phyloP scores from a whole-genome alignment of 2,797 vertebrate genomes.

The Lithobates sylvaticus region DNA sequence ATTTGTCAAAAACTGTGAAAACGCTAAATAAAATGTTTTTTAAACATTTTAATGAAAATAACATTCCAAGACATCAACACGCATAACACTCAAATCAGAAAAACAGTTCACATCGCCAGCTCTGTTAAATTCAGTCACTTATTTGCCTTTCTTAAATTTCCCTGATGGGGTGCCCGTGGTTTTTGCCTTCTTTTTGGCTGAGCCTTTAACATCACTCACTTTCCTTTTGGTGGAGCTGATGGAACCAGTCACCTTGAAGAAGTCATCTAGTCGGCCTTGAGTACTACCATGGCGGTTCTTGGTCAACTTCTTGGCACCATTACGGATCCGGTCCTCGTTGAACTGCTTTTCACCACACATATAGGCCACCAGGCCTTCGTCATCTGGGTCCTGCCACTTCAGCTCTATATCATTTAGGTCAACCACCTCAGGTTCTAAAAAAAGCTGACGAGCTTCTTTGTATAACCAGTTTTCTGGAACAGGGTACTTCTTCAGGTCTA shows the following conservation, averaged over 20 bases:
- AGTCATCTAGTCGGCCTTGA: slow-evolving; percentile 92
- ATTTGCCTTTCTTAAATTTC: slow-evolving; percentile 85
- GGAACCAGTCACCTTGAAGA: slow-evolving; percentile 93
- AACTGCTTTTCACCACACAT: slow-evolving; percentile 96
- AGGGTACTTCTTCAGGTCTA: slow-evolving; percentile 88
- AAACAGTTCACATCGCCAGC: neutral
- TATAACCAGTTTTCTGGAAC: slow-evolving; percentile 92
- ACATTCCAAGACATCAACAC: slow-evolving; percentile 11
- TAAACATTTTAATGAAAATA: slow-evolving; percentile 31
- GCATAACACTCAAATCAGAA: neutral
- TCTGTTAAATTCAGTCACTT: neutral
- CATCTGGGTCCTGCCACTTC: slow-evolving; percentile 90
- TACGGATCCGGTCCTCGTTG: slow-evolving; percentile 92
- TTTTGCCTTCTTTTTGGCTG: slow-evolving; percentile 91
- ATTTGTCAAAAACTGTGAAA: neutral
- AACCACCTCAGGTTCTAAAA: slow-evolving; percentile 89
- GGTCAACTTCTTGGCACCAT: slow-evolving; percentile 86
- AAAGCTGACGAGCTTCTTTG: slow-evolving; percentile 89
- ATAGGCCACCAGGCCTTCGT: slow-evolving; percentile 86
- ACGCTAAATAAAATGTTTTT: neutral
- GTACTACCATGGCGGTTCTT: slow-evolving; percentile 96
- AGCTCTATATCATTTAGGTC: slow-evolving; percentile 83
- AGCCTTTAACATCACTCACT: slow-evolving; percentile 85
- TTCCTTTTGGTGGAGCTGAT: slow-evolving; percentile 94
- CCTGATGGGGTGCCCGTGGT: slow-evolving; percentile 68